Evolutionary conservation across 2,113 vertebrate species (phyloP).

Genomic region (Hirundichthys speculiger): DNA sequence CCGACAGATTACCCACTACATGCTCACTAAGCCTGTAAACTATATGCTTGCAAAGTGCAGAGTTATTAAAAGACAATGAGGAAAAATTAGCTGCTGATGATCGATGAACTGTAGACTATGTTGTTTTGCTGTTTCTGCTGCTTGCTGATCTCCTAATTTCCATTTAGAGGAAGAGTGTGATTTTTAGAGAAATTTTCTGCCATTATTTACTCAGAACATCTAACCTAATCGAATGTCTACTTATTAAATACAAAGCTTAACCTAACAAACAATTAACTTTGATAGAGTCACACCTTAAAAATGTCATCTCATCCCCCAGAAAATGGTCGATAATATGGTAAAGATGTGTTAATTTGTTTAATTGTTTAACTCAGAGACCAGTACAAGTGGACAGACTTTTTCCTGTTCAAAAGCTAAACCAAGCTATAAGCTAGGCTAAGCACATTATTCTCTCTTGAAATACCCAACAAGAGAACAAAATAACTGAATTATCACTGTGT

Average conservation of each 20-base stretch:
- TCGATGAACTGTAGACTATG: background rate
- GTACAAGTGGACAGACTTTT: no score
- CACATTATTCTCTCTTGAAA: background rate
- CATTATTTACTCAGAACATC: no score
- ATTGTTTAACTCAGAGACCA: no score
- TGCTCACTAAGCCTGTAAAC: slow-evolving; percentile 13
- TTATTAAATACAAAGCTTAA: no score
- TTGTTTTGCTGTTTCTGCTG: background rate
- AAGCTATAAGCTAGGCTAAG: no score
- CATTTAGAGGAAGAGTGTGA: background rate
- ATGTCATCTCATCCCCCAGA: no score
- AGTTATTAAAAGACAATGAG: background rate
- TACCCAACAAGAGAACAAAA: background rate
- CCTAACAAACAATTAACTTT: no score
- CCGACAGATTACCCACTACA: slow-evolving; percentile 47
- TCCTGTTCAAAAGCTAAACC: no score
- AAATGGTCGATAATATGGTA: no score
- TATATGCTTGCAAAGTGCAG: slow-evolving; percentile 2
- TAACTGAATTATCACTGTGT: background rate
- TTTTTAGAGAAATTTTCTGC: background rate
- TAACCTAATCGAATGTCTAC: no score
- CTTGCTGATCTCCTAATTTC: background rate
- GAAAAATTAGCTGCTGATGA: background rate
- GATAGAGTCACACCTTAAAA: no score
- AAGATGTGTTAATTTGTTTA: no score